phyloP scores from a whole-genome alignment of 1,140 invertebrate genomes.

The Drosophila lacteicornis region DNA sequence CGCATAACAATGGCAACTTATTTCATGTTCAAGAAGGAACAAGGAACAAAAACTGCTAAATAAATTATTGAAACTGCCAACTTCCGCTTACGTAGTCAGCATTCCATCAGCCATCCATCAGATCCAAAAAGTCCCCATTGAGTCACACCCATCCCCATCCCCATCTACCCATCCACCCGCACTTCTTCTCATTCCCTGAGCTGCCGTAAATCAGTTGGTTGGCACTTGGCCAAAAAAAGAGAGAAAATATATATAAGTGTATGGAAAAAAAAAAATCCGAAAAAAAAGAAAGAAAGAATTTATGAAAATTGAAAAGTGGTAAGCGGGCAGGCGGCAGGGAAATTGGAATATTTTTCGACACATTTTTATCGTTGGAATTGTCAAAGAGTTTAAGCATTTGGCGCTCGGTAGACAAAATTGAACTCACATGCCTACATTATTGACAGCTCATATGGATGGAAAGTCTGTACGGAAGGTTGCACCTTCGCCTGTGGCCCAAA shows the following conservation, averaged over 20 bases:
- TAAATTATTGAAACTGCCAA: slow-evolving; percentile 75
- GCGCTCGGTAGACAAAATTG: slow-evolving; percentile 43
- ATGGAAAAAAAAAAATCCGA: slow-evolving; percentile 7
- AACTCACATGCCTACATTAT: slow-evolving; percentile 64
- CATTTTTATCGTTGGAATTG: slow-evolving; percentile 80
- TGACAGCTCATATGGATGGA: slow-evolving; percentile 35
- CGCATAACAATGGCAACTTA: slow-evolving; percentile 63
- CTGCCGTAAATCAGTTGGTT: slow-evolving; percentile 71
- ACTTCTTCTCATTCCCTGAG: slow-evolving; percentile 25
- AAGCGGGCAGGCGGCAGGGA: slow-evolving; percentile 25
- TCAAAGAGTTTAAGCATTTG: slow-evolving; percentile 77
- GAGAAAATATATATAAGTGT: slow-evolving; percentile 1
- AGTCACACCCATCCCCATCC: slow-evolving; percentile 36
- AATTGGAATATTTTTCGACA: slow-evolving; percentile 71
- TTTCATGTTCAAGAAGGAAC: slow-evolving; percentile 10
- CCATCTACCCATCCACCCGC: slow-evolving; percentile 10
- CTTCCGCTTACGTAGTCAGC: slow-evolving; percentile 59
- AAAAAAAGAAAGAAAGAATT: slow-evolving; percentile 42
- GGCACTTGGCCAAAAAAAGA: slow-evolving; percentile 66
- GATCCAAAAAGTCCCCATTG: slow-evolving; percentile 51
- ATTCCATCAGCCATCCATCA: slow-evolving; percentile 58
- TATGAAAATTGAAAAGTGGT: slow-evolving; percentile 74
- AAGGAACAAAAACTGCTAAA: slow-evolving; percentile 35
- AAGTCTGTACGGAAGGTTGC: slow-evolving; percentile 4
- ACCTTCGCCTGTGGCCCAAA: slow-evolving; percentile 31